These are phyloP conservation scores for Falco biarmicus DNA, from an alignment of 2,797 vertebrate species.

Conservation along the genomic window DNA sequence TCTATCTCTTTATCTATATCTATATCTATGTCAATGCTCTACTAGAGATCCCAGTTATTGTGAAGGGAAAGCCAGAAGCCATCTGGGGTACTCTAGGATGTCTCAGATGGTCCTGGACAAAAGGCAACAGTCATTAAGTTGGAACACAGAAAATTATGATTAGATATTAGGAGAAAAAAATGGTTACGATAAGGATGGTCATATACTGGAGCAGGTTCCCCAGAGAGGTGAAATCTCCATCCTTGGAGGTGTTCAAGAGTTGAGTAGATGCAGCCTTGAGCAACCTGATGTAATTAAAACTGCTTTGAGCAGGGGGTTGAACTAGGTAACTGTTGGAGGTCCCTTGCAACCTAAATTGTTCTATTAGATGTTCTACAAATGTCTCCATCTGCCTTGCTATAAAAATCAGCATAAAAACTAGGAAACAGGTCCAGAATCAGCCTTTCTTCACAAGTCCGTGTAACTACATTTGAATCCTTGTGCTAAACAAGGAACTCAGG, in stretches of 20 bases:
- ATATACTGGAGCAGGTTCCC: neutral
- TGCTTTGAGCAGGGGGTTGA: neutral
- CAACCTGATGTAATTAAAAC: neutral
- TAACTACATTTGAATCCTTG: neutral
- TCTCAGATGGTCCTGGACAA: neutral
- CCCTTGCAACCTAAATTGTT: neutral
- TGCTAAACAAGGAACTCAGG: neutral
- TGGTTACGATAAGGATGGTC: neutral
- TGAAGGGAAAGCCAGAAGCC: neutral
- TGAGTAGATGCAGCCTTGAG: neutral
- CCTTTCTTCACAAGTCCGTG: neutral
- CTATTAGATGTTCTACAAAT: neutral
- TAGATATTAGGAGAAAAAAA: neutral
- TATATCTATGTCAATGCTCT: neutral
- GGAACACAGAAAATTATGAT: neutral
- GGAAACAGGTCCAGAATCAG: neutral
- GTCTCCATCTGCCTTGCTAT: neutral
- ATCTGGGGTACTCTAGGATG: neutral
- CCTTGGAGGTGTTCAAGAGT: neutral
- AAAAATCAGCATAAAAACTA: neutral
- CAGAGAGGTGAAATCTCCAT: neutral
- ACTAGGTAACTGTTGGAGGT: neutral
- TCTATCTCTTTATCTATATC: no score
- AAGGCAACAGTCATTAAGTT: neutral
- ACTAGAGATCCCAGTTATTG: neutral